These are phyloP conservation scores for Drosophila bunnanda DNA, from an alignment of 2,888 invertebrate species.

Conservation along the genomic window DNA sequence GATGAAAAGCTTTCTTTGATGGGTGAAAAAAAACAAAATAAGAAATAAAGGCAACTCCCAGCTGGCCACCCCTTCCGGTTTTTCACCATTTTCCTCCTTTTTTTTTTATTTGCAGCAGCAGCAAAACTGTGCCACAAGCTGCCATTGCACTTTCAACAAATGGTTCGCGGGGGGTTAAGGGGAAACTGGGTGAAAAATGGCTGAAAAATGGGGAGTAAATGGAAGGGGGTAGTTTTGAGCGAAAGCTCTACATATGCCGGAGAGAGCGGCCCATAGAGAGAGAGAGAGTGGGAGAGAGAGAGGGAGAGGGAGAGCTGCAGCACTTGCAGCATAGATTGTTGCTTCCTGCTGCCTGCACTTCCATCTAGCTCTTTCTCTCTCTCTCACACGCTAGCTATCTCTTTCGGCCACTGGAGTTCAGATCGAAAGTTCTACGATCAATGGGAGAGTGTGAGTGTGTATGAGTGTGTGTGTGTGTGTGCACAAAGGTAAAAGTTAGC, in stretches of 20 bases:
- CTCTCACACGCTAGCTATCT: not conserved
- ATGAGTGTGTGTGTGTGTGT: not conserved
- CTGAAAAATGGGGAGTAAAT: conserved; percentile 15
- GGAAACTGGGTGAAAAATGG: conserved; percentile 15
- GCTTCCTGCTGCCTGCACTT: conserved; percentile 34
- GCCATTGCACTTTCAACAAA: conserved; percentile 34
- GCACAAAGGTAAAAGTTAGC: conserved; percentile 69
- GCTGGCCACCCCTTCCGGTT: conserved; percentile 14
- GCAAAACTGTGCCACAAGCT: conserved; percentile 38
- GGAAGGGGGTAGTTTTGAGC: conserved; percentile 15
- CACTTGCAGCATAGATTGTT: conserved; percentile 46
- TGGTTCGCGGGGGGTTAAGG: not conserved
- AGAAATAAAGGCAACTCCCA: conserved; percentile 17
- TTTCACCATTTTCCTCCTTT: not conserved
- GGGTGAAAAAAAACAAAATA: not conserved
- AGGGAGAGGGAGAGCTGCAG: conserved; percentile 40
- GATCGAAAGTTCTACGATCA: conserved; percentile 34
- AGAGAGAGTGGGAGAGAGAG: conserved; percentile 19
- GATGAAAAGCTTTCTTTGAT: conserved; percentile 22
- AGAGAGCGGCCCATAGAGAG: conserved; percentile 5
- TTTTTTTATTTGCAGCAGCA: not conserved
- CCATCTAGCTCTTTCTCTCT: not conserved
- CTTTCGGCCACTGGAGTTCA: conserved; percentile 21
- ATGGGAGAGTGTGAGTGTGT: not conserved
- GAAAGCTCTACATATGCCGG: conserved; percentile 20